Evolutionary conservation across 2,888 invertebrate genomes (phyloP), one percentile per base, ranked within the genome.

Genomic region (Drosophila kuntzei): DNA sequence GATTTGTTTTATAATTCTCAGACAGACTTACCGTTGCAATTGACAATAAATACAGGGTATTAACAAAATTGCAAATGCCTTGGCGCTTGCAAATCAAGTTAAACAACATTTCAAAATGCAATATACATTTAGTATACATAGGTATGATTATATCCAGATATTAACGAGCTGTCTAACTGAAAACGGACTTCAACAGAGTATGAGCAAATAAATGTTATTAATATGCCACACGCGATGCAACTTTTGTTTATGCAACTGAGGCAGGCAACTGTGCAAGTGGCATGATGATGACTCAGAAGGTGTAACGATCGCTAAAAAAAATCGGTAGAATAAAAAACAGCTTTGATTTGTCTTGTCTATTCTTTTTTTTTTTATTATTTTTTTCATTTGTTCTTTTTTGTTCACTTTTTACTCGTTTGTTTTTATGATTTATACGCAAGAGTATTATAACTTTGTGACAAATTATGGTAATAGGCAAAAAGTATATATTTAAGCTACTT

Each of bases 81-180:
- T 43, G 47, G 57, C 64, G 80, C 75, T 67, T 37, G 80, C 70
- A 76, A 87, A 81, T 83, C 82, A 84, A 83, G 82, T 83, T 83
- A 65, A 51, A 49, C 82, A 80, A 84, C 79, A 82, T 73, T 80
- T 87, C 41, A 57, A 63, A 55, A 61, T 71, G 59, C 51, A 66
- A 47, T 47, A 66, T 9, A 25, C n/a, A 25, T 22, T 12, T 50
- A 39, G 39, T 18, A 36, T 32, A 32, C 4, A 4, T 22, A 27
- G 3, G 14, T 18, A 18, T 3, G 20, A 12, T n/a, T 22, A 36
- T 27, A 25, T 14, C 29, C 41, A 43, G 34, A 32, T 65, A 66
- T 53, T 57, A 63, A 39, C 59, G 14, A 58, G 39, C 51, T 46
- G 36, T 5, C 25, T 20, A 6, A 14, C 50, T 39, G 12, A 32